Conservation (phyloP, 2,113 vertebrate species). For the Coryphaenoides rupestris region DNA sequence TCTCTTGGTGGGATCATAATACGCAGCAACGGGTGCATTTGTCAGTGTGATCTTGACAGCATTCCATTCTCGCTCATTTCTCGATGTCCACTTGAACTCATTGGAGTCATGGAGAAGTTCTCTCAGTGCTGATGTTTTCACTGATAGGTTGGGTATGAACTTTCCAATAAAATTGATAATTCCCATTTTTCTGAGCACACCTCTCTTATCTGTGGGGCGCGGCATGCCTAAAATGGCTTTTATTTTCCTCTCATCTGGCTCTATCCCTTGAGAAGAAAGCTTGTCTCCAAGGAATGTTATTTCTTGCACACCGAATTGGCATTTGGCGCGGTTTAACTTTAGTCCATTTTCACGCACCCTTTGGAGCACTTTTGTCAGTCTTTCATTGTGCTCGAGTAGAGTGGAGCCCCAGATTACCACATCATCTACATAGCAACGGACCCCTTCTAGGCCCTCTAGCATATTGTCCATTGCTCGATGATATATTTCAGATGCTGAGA, state of each 20-base stretch:
- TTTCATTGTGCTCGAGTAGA: background rate
- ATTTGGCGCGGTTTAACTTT: background rate
- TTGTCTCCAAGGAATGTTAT: background rate
- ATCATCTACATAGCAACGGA: background rate
- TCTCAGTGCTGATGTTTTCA: background rate
- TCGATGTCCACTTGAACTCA: background rate
- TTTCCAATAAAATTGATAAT: background rate
- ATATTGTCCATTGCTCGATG: constrained; percentile 9
- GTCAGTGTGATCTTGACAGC: background rate
- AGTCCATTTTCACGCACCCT: background rate
- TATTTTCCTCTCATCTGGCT: background rate
- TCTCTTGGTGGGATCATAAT: background rate
- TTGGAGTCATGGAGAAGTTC: background rate
- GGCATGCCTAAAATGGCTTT: background rate
- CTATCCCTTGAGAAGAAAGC: background rate
- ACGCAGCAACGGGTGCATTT: background rate
- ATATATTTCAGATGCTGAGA: constrained; percentile 18
- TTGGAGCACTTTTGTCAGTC: background rate
- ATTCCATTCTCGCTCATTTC: background rate
- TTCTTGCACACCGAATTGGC: background rate
- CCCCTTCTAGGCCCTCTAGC: background rate
- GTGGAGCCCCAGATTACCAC: constrained; percentile 1
- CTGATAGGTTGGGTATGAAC: background rate
- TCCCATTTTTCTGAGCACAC: background rate
- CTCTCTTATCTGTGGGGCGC: background rate